Evolutionary conservation across 2,113 vertebrate species (phyloP).

Genomic region (Nibea coibor): DNA sequence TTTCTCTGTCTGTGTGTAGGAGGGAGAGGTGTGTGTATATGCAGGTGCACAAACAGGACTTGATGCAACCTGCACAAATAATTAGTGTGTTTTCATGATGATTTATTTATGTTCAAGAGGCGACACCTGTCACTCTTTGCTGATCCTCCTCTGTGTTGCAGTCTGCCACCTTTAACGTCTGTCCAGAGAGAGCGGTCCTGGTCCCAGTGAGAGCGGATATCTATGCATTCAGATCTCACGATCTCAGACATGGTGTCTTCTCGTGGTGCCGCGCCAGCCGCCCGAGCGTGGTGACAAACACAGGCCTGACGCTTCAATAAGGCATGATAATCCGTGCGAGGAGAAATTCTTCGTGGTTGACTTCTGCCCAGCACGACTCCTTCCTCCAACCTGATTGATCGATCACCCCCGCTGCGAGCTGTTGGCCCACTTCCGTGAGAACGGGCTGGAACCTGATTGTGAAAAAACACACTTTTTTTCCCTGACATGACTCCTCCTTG

Average conservation of each 20-base stretch:
- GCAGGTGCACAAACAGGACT: background rate
- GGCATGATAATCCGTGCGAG: background rate
- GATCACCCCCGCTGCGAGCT: conserved; percentile 22
- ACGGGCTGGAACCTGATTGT: conserved; percentile 12
- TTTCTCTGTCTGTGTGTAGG: background rate
- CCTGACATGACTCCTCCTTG: conserved; percentile 23
- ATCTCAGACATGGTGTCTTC: background rate
- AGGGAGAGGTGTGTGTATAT: background rate
- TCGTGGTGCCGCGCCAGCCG: background rate
- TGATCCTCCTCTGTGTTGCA: background rate
- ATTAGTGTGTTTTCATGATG: background rate
- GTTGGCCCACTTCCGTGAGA: conserved; percentile 43
- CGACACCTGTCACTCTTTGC: background rate
- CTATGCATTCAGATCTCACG: background rate
- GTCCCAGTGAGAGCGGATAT: background rate
- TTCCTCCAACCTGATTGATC: conserved; percentile 27
- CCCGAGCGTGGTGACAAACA: conserved; percentile 4
- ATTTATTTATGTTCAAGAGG: background rate
- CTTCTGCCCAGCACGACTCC: conserved; percentile 26
- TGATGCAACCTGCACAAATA: background rate
- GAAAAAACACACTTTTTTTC: conserved; percentile 14
- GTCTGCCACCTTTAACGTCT: background rate
- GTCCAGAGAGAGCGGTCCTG: background rate
- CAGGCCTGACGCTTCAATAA: conserved; percentile 12
- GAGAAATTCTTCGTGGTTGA: background rate